A percentile compares a stretch with the other conserved stretches of the same genome.
phyloP scores from a whole-genome alignment of 2,888 invertebrate genomes.

The Eupithecia centaureata region DNA sequence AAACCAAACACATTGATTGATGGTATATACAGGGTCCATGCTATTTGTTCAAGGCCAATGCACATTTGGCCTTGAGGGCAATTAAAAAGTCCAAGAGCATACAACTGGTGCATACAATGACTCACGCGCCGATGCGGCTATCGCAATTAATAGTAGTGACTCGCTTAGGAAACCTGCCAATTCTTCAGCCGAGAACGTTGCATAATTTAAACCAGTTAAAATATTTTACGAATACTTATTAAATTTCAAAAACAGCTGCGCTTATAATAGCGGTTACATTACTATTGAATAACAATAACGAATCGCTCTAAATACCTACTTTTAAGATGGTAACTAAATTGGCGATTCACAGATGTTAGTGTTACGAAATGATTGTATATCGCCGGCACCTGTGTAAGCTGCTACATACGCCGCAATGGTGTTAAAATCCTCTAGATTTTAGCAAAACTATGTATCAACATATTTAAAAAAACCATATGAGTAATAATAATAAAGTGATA shows the following conservation, averaged over 20 bases:
- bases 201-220: conserved; percentile 8
- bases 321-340: conserved; percentile 5
- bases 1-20: background rate
- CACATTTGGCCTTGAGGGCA: background rate
- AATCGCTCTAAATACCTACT: background rate
- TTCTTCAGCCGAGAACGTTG: conserved; percentile 12
- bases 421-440: background rate
- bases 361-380: conserved; percentile 2
- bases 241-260: conserved; percentile 5
- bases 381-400: background rate
- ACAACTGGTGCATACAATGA: conserved; percentile 30
- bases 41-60: background rate
- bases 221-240: conserved; percentile 8
- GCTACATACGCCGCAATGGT: background rate
- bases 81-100: conserved; percentile 32
- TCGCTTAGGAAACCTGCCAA: conserved; percentile 23
- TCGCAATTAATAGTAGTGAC: conserved; percentile 15
- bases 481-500: background rate
- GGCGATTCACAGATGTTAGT: background rate
- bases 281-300: conserved; percentile 1
- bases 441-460: background rate
- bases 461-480: background rate
- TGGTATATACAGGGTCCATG: background rate
- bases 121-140: conserved; percentile 8
- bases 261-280: background rate